Percentiles rank a stretch among this genome's conserved stretches.
Evolutionary conservation across 1,140 invertebrate species (phyloP).

Genomic region (Zaprionus camerounensis): DNA sequence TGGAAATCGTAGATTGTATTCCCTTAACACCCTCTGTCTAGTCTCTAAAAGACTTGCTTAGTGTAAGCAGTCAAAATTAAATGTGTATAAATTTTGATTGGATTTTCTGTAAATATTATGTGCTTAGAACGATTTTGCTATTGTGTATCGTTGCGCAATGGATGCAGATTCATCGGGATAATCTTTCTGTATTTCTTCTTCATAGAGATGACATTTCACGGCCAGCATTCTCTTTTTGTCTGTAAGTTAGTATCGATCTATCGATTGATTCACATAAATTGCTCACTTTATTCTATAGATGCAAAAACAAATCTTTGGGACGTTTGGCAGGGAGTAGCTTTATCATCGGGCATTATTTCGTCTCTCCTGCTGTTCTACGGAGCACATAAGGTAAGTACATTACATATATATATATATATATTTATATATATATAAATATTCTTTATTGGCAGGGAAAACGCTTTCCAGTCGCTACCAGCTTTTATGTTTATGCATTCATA

Average conservation of each 20-base stretch:
- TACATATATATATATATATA: neutral
- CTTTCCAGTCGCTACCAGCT: neutral
- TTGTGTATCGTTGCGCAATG: slow-evolving; percentile 34
- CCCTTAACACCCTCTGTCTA: too few species aligned
- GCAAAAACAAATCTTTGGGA: slow-evolving; percentile 28
- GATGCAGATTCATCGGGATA: slow-evolving; percentile 39
- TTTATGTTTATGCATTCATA: neutral
- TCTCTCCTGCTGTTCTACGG: slow-evolving; percentile 38
- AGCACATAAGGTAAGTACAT: slow-evolving; percentile 39
- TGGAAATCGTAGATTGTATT: too few species aligned
- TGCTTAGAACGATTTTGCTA: slow-evolving; percentile 32
- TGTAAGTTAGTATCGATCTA: slow-evolving; percentile 27
- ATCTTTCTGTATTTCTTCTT: slow-evolving; percentile 41
- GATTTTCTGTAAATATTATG: too few species aligned
- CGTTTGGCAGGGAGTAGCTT: slow-evolving; percentile 8
- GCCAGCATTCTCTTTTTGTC: slow-evolving; percentile 42
- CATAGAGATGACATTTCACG: slow-evolving; percentile 43
- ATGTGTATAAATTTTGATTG: neutral
- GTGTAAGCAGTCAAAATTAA: slow-evolving; percentile 38
- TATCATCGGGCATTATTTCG: slow-evolving; percentile 20
- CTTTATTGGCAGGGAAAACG: neutral
- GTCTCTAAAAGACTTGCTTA: neutral
- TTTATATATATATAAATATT: neutral
- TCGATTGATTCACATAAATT: neutral
- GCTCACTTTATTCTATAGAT: neutral